Evolutionary conservation across 2,888 invertebrate species (phyloP), one percentile per base, ranked within the genome.

Genomic region (Harpalus rufipes): DNA sequence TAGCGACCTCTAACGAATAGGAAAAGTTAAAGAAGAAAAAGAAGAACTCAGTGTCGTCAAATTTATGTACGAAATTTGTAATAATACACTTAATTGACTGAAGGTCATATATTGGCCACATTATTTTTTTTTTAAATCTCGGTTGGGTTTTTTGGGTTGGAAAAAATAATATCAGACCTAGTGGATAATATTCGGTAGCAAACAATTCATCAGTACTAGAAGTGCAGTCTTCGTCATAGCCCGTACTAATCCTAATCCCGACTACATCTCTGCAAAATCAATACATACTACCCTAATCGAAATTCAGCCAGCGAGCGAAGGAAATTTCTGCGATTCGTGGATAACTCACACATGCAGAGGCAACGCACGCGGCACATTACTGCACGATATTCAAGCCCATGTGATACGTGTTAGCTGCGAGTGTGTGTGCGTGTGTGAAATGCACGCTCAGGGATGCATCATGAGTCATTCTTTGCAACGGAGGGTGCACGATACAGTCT

Each of bases 381-480:
- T 61, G 79, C 51, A 63, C 78, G 78, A 80, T 63, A 61, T 79
- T 41, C 80, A 59, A 39, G 58, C 41, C 7, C 16, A 18, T 80
- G 44, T 32, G 32, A 32, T 32, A 32, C 32, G 32, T 5, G 32
- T 32, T 32, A 32, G 32, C 5, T 32, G 51, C 44, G 21, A 58
- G 58, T 59, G 39, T 21, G 76, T 84, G 84, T 84, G 84, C 78
- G 78, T 84, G 84, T 84, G 84, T 84, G 78, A 84, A 84, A 85
- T 85, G 85, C 86, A 81, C 80, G 80, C 51, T 78, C 76, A 76
- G 85, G 83, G 85, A 85, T 83, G 85, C 86, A 86, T 79, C 81
- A 81, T 86, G 86, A 86, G 85, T 86, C 86, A 86, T 86, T 84
- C 86, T 78, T 61, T 81, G 85, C 83, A 76, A 79, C 76, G 68